phyloP scores from a whole-genome alignment of 2,888 invertebrate genomes.

The Myopa testacea region DNA sequence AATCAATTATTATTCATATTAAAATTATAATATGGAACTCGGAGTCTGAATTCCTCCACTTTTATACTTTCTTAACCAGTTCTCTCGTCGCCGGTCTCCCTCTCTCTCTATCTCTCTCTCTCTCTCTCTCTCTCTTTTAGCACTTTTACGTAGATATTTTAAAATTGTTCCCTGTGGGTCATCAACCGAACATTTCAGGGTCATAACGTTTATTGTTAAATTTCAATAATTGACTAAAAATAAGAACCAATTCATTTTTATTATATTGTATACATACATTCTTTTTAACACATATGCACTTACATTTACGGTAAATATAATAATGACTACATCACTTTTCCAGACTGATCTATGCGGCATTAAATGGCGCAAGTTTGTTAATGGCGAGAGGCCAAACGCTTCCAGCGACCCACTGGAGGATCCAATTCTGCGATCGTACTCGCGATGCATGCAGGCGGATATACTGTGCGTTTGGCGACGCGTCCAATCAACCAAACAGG shows the following conservation, averaged over 20 bases:
- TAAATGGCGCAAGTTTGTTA: slow-evolving; percentile 95
- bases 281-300: not conserved
- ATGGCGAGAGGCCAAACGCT: slow-evolving; percentile 75
- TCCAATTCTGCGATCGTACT: slow-evolving; percentile 90
- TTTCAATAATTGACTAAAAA: no score
- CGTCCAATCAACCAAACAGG: slow-evolving; percentile 75
- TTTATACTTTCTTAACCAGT: not conserved
- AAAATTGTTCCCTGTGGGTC: slow-evolving; percentile 4
- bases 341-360: slow-evolving; percentile 99
- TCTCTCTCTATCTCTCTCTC: not conserved
- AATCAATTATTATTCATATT: no score
- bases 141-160: not conserved
- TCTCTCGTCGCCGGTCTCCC: slow-evolving; percentile 15
- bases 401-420: slow-evolving; percentile 83
- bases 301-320: not conserved
- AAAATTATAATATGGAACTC: no score
- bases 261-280: not conserved
- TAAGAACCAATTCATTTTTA: not conserved
- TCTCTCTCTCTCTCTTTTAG: not conserved
- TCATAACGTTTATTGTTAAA: not conserved
- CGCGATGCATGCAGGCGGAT: slow-evolving; percentile 91
- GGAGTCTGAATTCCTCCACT: no score
- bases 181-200: slow-evolving; percentile 12
- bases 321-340: slow-evolving; percentile 26
- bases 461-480: slow-evolving; percentile 98